These are phyloP conservation scores for Eidolon dupreanum DNA, from an alignment of 2,797 vertebrate species.

Conservation along the genomic window DNA sequence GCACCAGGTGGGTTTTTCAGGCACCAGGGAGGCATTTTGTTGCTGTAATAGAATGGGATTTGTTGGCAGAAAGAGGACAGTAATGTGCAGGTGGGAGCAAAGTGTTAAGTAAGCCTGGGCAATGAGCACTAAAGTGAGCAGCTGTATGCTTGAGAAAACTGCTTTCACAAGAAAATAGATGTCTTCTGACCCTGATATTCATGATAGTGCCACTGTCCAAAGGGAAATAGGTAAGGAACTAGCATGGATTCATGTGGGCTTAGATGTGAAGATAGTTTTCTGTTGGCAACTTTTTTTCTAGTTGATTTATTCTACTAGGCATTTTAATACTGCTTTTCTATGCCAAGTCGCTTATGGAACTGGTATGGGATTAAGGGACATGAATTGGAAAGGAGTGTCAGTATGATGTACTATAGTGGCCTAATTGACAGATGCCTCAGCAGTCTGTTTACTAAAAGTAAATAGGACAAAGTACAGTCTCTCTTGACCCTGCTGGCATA, in stretches of 20 bases:
- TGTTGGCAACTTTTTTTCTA: not conserved
- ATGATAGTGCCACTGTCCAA: not conserved
- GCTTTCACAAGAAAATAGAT: not conserved
- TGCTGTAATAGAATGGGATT: not conserved
- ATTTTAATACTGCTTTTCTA: conserved; percentile 12
- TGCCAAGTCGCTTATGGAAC: not conserved
- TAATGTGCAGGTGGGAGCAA: not conserved
- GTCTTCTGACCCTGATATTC: conserved; percentile 19
- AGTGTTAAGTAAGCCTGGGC: not conserved
- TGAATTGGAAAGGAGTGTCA: not conserved
- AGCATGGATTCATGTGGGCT: not conserved
- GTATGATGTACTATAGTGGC: not conserved
- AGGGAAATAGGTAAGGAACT: not conserved
- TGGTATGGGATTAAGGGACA: not conserved
- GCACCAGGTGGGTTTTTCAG: conserved; percentile 55
- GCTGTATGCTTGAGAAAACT: conserved; percentile 40
- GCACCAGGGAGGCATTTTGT: not conserved
- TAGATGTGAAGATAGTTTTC: not conserved
- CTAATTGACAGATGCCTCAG: not conserved
- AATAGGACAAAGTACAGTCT: not conserved
- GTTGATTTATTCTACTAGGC: not conserved
- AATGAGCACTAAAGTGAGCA: not conserved
- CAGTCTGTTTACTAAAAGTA: not conserved
- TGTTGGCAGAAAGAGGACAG: not conserved
- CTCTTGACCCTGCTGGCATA: not conserved